phyloP scores from a whole-genome alignment of 2,888 invertebrate genomes.

The Rapana venosa region DNA sequence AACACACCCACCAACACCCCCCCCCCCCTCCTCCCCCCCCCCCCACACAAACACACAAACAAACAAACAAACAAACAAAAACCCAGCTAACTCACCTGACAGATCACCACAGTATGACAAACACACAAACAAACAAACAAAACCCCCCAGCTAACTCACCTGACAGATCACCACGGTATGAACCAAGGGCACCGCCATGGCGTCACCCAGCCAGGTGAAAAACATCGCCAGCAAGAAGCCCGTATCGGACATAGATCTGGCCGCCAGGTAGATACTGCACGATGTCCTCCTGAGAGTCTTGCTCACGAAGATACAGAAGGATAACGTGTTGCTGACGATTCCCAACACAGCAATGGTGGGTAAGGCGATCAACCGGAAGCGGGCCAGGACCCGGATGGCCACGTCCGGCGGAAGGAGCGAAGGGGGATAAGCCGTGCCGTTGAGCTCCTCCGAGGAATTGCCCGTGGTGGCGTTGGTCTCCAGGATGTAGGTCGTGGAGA shows the following conservation, averaged over 20 bases:
- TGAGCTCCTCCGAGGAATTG: not conserved
- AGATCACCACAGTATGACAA: not conserved
- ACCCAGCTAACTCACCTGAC: not conserved
- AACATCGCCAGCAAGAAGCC: constrained; percentile 86
- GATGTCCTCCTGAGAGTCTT: constrained; percentile 86
- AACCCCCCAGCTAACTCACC: constrained; percentile 51
- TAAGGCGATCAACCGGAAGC: constrained; percentile 83
- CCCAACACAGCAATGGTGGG: constrained; percentile 86
- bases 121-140: not conserved
- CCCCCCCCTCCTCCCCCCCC: not conserved
- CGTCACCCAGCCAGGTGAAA: constrained; percentile 59
- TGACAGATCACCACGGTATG: constrained; percentile 84
- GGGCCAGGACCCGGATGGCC: constrained; percentile 36
- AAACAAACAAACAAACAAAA: not conserved
- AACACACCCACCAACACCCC: too few species aligned
- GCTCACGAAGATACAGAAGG: constrained; percentile 86
- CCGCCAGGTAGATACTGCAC: constrained; percentile 87
- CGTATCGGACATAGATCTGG: constrained; percentile 88
- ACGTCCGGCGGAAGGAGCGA: constrained; percentile 10
- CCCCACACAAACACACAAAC: not conserved
- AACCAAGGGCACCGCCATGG: constrained; percentile 49
- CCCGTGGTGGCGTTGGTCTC: not conserved
- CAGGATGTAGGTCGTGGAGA: not conserved
- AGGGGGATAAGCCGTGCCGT: not conserved
- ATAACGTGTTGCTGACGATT: constrained; percentile 86